Base-by-base conservation (phyloP, 2,888 invertebrate genomes). In the Octonoba sinensis region DNA sequence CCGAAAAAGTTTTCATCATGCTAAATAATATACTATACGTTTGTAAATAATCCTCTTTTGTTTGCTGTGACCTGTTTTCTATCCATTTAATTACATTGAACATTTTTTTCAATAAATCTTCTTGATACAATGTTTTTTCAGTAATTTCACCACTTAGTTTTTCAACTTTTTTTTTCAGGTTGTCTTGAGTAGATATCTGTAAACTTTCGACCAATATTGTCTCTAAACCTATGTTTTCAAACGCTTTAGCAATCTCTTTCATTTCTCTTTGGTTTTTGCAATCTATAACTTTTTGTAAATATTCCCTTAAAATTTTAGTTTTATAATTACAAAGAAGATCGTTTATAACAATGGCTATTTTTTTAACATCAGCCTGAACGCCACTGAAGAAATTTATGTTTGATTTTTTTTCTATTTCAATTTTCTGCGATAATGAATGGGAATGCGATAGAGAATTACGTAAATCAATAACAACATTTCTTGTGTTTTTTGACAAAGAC, bases 391-490 rank as follows among this genome's bases (percentile, higher is more conserved):
- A 62, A n/a, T 62, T 24, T 12, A 20, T 11, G 13, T 66, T 13
- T 36, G 15, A 24, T 11, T 46, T 51, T 18, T 18, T n/a, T 20
- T 70, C 70, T 44, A 73, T 56, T 27, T 65, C 46, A 18, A 18
- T 20, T 11, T 64, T 64, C n/a, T 20, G 1, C 12, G 1, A 27
- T 11, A 77, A 16, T 24, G 62, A 77, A 51, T 77, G 2, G 4
- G 47, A 60, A 27, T 77, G 70, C 1, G 70, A 69, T 8, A 77
- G n/a, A 11, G 44, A 62, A 54, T 77, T 46, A 27, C 77, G 44
- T 22, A 77, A 62, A 27, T 47, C 54, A 1, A 11, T 56, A n/a
- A 77, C 15, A 6, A 70, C 44, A 3, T 62, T 20, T 49, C 62
- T 36, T 11, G 59, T 36, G 16, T 70, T 24, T n/a, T 1, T 15